A percentile compares a stretch with the other conserved stretches of the same genome.
Conservation (phyloP, 2,888 invertebrate genomes). For the Tiliacea citrago region DNA sequence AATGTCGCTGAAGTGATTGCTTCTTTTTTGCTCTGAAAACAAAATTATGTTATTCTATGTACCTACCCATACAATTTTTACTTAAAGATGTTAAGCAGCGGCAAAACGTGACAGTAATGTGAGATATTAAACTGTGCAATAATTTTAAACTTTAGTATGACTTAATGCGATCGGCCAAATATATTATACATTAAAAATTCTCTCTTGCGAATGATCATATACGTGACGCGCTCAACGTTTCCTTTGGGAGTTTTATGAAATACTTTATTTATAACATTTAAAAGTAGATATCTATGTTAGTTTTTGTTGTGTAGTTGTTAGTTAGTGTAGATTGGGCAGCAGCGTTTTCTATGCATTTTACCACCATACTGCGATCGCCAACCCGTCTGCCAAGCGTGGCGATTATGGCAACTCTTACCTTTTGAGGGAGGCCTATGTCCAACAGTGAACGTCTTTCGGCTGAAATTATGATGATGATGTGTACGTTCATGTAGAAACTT, state of each 20-base stretch:
- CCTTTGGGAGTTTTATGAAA: constrained; percentile 26
- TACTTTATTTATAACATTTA: constrained; percentile 22
- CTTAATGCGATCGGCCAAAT: constrained; percentile 3
- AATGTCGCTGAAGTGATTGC: background rate
- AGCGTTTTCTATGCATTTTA: too few species aligned
- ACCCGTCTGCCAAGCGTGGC: too few species aligned
- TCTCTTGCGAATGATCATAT: background rate
- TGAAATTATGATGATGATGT: too few species aligned
- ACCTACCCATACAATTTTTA: constrained; percentile 1
- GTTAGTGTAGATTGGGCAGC: too few species aligned
- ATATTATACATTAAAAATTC: constrained; percentile 8
- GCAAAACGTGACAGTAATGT: background rate
- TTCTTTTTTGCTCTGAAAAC: constrained; percentile 9
- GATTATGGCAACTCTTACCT: too few species aligned
- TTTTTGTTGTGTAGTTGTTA: too few species aligned
- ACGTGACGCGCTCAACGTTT: constrained; percentile 4
- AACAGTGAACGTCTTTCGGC: too few species aligned
- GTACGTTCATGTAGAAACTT: constrained; percentile 28
- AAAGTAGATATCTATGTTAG: constrained; percentile 10
- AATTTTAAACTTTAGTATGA: constrained; percentile 21
- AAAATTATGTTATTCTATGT: background rate
- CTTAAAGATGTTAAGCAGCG: background rate
- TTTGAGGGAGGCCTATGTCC: too few species aligned
- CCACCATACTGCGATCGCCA: too few species aligned
- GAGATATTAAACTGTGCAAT: constrained; percentile 18